These are phyloP conservation scores for Sphaerophoria taeniata DNA, from an alignment of 2,888 invertebrate genomes.

Conservation along the genomic window DNA sequence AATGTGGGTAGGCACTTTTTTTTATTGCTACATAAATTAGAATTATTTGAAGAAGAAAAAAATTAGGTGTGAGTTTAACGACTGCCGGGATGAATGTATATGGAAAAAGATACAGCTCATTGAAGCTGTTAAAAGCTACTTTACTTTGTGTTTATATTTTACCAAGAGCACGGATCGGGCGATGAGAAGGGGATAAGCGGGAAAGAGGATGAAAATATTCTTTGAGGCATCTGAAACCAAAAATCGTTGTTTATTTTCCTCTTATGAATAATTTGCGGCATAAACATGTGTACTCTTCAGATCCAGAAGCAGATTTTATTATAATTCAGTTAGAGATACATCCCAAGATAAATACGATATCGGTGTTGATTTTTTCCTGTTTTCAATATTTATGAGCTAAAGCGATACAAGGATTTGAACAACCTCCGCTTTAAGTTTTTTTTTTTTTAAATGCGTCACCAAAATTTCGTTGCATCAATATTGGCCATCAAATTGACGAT, in stretches of 20 bases:
- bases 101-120: slow-evolving; percentile 54
- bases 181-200: not conserved
- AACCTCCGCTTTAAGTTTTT: not conserved
- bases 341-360: slow-evolving; percentile 24
- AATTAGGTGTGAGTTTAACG: slow-evolving; percentile 69
- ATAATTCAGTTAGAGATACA: slow-evolving; percentile 25
- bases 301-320: slow-evolving; percentile 31
- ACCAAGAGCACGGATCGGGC: not conserved
- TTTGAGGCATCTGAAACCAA: slow-evolving; percentile 37
- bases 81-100: slow-evolving; percentile 55
- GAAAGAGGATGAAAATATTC: not conserved
- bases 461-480: not conserved
- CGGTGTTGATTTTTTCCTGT: slow-evolving; percentile 4
- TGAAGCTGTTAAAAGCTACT: slow-evolving; percentile 35
- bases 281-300: slow-evolving; percentile 39
- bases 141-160: slow-evolving; percentile 23
- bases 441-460: not conserved
- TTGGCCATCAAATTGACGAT: slow-evolving; percentile 11
- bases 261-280: slow-evolving; percentile 63
- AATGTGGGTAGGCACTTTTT: slow-evolving; percentile 45
- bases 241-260: slow-evolving; percentile 30
- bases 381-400: slow-evolving; percentile 9
- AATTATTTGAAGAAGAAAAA: slow-evolving; percentile 64
- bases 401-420: not conserved
- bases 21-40: slow-evolving; percentile 73